These are phyloP conservation scores for Polymixis flavicincta DNA, from an alignment of 2,888 invertebrate genomes.

Conservation along the genomic window DNA sequence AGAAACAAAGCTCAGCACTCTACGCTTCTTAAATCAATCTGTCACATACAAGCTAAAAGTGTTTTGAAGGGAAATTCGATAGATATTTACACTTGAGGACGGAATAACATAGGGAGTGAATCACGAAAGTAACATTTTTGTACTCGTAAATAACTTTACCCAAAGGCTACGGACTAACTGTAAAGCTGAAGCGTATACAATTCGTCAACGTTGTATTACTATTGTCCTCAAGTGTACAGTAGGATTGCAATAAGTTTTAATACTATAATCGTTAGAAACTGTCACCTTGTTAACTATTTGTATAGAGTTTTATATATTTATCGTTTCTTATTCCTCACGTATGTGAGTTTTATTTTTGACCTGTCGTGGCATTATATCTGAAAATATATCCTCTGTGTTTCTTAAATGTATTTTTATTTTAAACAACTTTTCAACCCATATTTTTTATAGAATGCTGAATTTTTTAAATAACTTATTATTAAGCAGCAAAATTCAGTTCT, in stretches of 20 bases:
- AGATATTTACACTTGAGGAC: constrained; percentile 63
- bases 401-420: constrained; percentile 80
- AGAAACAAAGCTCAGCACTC: constrained; percentile 46
- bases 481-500: neutral
- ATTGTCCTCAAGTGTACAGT: constrained; percentile 63
- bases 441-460: neutral
- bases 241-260: constrained; percentile 62
- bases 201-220: constrained; percentile 20
- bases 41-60: constrained; percentile 61
- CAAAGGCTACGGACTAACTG: constrained; percentile 1
- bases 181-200: constrained; percentile 3
- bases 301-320: constrained; percentile 89
- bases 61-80: constrained; percentile 65
- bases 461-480: constrained; percentile 3
- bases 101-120: constrained; percentile 43
- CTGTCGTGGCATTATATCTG: constrained; percentile 90
- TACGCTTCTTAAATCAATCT: constrained; percentile 62
- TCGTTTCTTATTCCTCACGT: constrained; percentile 86
- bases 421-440: neutral
- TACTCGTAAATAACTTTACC: constrained; percentile 13
- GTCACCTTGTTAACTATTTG: constrained; percentile 89
- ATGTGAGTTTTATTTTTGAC: constrained; percentile 88
- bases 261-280: constrained; percentile 74
- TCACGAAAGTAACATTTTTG: constrained; percentile 25
- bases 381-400: constrained; percentile 90